A percentile compares a stretch with the other conserved stretches of the same genome.
Conservation (phyloP, 2,888 invertebrate species). For the Pinctada fucata region DNA sequence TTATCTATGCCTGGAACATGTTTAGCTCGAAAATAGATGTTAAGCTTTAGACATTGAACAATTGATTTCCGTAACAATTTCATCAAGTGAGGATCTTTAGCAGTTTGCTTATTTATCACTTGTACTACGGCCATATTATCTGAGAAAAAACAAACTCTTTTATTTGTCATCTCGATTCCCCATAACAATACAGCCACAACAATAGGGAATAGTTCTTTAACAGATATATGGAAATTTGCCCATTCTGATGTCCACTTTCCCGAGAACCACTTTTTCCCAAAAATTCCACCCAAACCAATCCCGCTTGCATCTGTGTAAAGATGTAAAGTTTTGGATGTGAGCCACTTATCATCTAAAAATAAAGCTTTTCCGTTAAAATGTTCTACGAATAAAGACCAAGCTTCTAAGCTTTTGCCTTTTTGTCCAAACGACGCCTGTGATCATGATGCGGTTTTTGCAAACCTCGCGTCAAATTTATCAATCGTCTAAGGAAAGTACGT, state of each 20-base stretch:
- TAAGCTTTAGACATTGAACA: conserved; percentile 15
- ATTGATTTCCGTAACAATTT: conserved; percentile 18
- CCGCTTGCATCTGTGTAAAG: conserved; percentile 4
- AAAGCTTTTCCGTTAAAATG: conserved; percentile 1
- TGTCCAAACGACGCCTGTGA: conserved; percentile 1
- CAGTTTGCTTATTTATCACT: conserved; percentile 29
- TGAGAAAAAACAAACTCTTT: conserved; percentile 15
- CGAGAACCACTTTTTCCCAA: not conserved
- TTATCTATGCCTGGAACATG: conserved; percentile 32
- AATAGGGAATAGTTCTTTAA: conserved; percentile 27
- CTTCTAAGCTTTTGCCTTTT: conserved; percentile 5
- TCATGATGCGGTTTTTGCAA: not conserved
- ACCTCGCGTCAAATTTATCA: not conserved
- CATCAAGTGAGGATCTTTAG: conserved; percentile 22
- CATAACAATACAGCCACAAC: conserved; percentile 28
- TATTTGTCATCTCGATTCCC: conserved; percentile 3
- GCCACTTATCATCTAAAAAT: conserved; percentile 7
- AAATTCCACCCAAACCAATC: conserved; percentile 1
- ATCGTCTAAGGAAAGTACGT: not conserved
- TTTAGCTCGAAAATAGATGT: conserved; percentile 33
- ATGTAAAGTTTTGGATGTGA: conserved; percentile 1
- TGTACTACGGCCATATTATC: conserved; percentile 32
- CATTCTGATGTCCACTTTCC: conserved; percentile 8
- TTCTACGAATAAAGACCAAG: conserved; percentile 3
- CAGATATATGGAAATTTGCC: conserved; percentile 17